Evolutionary conservation across 92 coral and sea anemone genomes (phyloP).

Genomic region (Palythoa heliodiscus): DNA sequence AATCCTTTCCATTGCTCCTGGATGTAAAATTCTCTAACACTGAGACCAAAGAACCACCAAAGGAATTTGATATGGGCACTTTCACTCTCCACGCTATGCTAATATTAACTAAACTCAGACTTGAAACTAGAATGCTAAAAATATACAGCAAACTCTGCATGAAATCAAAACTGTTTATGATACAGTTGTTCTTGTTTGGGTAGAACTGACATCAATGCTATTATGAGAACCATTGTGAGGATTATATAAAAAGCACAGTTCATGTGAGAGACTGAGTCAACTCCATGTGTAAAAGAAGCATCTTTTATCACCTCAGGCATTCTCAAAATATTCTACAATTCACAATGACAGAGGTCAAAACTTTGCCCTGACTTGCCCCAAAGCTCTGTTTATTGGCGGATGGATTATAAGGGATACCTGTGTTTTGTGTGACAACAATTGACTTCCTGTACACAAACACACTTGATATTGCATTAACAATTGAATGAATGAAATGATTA

Average conservation of each 20-base stretch:
- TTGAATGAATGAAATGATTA: conserved; percentile 17
- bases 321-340: conserved; percentile 4
- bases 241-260: neutral
- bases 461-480: conserved; percentile 27
- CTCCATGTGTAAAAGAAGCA: conserved; percentile 30
- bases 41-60: neutral
- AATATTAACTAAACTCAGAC: neutral
- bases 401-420: conserved; percentile 2
- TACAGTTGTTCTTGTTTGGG: neutral
- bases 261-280: neutral
- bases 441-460: conserved; percentile 19
- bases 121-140: neutral
- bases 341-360: conserved; percentile 34
- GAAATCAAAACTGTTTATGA: neutral
- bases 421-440: conserved; percentile 36
- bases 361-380: conserved; percentile 37
- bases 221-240: neutral
- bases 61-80: neutral
- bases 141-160: conserved; percentile 20
- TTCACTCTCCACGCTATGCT: neutral
- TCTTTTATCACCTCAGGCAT: conserved; percentile 23
- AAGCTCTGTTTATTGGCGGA: conserved; percentile 19
- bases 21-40: neutral
- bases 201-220: neutral
- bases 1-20: conserved; percentile 18